These are phyloP conservation scores for Sarcophaga subvicina DNA, from an alignment of 2,888 invertebrate species.

Conservation along the genomic window DNA sequence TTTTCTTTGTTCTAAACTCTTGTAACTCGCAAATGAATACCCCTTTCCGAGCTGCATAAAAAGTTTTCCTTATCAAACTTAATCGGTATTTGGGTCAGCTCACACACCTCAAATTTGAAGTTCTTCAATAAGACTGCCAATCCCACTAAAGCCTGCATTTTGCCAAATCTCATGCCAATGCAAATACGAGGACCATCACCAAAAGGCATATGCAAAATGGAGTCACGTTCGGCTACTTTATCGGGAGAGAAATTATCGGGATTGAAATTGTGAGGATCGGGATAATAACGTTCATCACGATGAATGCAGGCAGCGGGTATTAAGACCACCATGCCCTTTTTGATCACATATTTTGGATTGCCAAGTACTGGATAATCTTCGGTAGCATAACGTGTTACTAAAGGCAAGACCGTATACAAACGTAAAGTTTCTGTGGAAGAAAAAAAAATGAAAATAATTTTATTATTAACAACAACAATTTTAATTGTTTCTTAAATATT, in stretches of 20 bases:
- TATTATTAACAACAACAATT: too few relatives aligned
- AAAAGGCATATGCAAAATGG: constrained; percentile 77
- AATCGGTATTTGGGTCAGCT: constrained; percentile 74
- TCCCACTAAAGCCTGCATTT: constrained; percentile 77
- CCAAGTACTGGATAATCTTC: constrained; percentile 83
- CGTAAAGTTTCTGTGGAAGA: constrained; percentile 83
- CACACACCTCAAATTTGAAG: constrained; percentile 73
- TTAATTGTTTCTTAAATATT: too few relatives aligned
- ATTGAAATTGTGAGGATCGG: constrained; percentile 84
- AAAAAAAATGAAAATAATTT: too few relatives aligned
- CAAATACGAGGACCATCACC: constrained; percentile 79
- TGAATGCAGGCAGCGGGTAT: constrained; percentile 83
- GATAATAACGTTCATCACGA: constrained; percentile 82
- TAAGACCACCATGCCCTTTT: constrained; percentile 76
- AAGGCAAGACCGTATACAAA: constrained; percentile 83
- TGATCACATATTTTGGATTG: constrained; percentile 82
- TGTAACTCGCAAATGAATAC: constrained; percentile 69
- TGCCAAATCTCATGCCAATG: constrained; percentile 78
- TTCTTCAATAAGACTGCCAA: constrained; percentile 74
- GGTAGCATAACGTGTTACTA: constrained; percentile 82
- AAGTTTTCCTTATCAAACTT: constrained; percentile 69
- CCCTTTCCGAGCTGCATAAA: constrained; percentile 69
- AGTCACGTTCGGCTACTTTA: constrained; percentile 83
- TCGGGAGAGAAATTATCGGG: constrained; percentile 85
- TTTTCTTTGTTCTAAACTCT: constrained; percentile 16